Evolutionary conservation across 2,888 invertebrate species (phyloP).

Genomic region (Polydrusus pterygomalis): DNA sequence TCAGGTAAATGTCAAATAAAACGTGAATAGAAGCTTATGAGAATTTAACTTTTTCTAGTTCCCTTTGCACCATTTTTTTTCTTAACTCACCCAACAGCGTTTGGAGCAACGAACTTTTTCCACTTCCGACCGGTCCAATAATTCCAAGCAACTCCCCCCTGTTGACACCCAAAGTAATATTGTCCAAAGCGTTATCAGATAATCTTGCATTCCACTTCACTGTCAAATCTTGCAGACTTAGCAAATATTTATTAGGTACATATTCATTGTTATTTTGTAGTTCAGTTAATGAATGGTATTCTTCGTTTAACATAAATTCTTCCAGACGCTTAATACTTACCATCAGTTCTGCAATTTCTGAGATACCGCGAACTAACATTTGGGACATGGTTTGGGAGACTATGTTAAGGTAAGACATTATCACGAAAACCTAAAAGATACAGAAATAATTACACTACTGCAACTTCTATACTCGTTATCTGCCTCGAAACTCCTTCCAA

Average conservation of each 20-base stretch:
- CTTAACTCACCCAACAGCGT: slow-evolving; percentile 76
- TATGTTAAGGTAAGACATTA: slow-evolving; percentile 75
- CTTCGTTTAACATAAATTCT: slow-evolving; percentile 69
- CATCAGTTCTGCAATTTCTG: slow-evolving; percentile 72
- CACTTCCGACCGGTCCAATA: slow-evolving; percentile 77
- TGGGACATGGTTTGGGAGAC: slow-evolving; percentile 76
- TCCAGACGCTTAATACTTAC: slow-evolving; percentile 72
- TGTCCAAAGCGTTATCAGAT: slow-evolving; percentile 66
- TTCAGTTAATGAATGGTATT: slow-evolving; percentile 58
- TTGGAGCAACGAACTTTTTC: slow-evolving; percentile 81
- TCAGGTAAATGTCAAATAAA: no score
- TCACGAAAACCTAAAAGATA: slow-evolving; percentile 72
- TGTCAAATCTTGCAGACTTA: slow-evolving; percentile 65
- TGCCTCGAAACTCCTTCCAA: no score
- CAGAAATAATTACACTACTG: no score
- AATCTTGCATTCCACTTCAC: slow-evolving; percentile 68
- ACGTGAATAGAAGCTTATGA: no score
- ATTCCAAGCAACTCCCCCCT: slow-evolving; percentile 72
- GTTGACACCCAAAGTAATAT: slow-evolving; percentile 64
- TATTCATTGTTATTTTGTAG: slow-evolving; percentile 50
- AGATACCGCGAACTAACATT: slow-evolving; percentile 74
- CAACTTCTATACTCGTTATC: no score
- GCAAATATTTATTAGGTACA: slow-evolving; percentile 58
- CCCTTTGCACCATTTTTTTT: neutral
- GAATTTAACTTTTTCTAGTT: no score